phyloP scores from a whole-genome alignment of 2,797 vertebrate species.

The Melanotaenia maccullochi region DNA sequence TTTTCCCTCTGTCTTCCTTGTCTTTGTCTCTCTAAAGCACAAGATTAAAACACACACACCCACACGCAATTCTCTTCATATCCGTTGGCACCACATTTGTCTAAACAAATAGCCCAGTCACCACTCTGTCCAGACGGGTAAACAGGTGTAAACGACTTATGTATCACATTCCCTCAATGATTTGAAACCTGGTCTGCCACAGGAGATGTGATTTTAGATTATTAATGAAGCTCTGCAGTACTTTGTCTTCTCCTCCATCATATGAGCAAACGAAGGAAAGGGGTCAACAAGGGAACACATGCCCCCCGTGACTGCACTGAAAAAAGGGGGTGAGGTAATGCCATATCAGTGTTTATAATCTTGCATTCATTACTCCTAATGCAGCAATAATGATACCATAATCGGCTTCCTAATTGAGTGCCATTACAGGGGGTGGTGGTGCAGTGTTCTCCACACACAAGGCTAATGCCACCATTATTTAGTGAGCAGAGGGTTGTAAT shows the following conservation, averaged over 20 bases:
- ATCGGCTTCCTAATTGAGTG: conserved; percentile 71
- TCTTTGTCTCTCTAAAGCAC: conserved; percentile 6
- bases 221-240: conserved; percentile 68
- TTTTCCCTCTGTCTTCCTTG: not conserved
- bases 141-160: conserved; percentile 51
- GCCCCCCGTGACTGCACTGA: conserved; percentile 55
- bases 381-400: conserved; percentile 61
- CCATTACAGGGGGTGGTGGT: conserved; percentile 60
- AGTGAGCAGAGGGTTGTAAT: conserved; percentile 38
- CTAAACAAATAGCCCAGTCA: conserved; percentile 40
- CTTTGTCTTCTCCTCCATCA: conserved; percentile 54
- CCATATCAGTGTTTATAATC: conserved; percentile 60
- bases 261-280: conserved; percentile 39
- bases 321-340: conserved; percentile 64
- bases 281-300: conserved; percentile 49
- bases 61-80: conserved; percentile 9
- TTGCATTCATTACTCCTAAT: conserved; percentile 72
- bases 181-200: conserved; percentile 60
- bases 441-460: conserved; percentile 47
- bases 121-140: conserved; percentile 19
- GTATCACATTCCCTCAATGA: conserved; percentile 55
- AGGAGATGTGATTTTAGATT: conserved; percentile 69
- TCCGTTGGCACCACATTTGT: conserved; percentile 37
- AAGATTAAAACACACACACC: conserved; percentile 1
- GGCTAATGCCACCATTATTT: conserved; percentile 60